Conservation (phyloP, 2,113 vertebrate genomes). For the Strigops habroptila region DNA sequence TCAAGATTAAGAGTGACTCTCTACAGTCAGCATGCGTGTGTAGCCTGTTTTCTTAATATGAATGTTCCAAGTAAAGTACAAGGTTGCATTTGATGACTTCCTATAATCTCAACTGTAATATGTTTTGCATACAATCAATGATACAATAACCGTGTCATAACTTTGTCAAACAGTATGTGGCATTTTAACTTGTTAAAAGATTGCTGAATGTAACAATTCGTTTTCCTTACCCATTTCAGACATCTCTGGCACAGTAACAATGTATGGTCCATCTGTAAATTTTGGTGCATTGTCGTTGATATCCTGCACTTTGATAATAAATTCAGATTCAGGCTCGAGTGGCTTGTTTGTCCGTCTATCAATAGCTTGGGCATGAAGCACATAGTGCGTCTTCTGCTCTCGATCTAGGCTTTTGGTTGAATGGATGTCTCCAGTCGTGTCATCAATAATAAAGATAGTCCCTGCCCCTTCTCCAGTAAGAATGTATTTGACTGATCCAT, state of each 20-base stretch:
- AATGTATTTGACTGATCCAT: slow-evolving; percentile 95
- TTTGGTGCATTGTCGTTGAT: slow-evolving; percentile 97
- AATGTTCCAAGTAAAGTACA: background rate
- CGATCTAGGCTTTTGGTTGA: slow-evolving; percentile 94
- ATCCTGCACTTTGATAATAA: slow-evolving; percentile 99
- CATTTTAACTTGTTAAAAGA: background rate
- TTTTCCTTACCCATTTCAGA: slow-evolving; percentile 91
- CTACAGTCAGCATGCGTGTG: background rate
- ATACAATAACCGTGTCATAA: background rate
- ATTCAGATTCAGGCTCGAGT: slow-evolving; percentile 94
- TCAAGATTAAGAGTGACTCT: background rate
- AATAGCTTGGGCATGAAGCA: slow-evolving; percentile 94
- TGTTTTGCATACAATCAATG: background rate
- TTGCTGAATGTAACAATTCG: background rate
- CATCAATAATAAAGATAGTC: slow-evolving; percentile 94
- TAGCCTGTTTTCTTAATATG: background rate
- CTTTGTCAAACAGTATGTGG: background rate
- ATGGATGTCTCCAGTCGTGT: slow-evolving; percentile 95
- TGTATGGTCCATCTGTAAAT: slow-evolving; percentile 92
- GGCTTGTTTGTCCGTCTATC: slow-evolving; percentile 91
- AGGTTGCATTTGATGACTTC: background rate
- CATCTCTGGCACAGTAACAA: slow-evolving; percentile 94
- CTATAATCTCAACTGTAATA: background rate
- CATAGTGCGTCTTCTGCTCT: slow-evolving; percentile 93
- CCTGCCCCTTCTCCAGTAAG: slow-evolving; percentile 95